These are phyloP conservation scores for Athalia rosae DNA, from an alignment of 2,888 invertebrate species.

Conservation along the genomic window DNA sequence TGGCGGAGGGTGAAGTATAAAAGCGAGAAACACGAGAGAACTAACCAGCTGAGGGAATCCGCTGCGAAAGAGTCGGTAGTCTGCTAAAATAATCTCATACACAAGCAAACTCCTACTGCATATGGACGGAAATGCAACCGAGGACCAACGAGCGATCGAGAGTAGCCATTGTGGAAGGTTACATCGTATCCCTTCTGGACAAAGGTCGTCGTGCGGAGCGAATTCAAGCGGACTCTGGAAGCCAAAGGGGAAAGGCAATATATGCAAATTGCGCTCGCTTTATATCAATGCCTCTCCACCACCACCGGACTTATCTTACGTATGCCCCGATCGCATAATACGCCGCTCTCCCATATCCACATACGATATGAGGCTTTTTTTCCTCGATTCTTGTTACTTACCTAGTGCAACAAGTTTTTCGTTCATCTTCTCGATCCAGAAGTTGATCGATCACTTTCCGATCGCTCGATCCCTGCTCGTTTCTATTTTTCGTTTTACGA, in stretches of 20 bases:
- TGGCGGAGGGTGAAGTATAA: slow-evolving; percentile 47
- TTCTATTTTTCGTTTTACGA: too few species aligned
- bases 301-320: slow-evolving; percentile 22
- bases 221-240: slow-evolving; percentile 67
- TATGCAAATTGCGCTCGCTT: slow-evolving; percentile 66
- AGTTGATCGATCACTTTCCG: too few species aligned
- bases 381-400: too few species aligned
- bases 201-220: slow-evolving; percentile 71
- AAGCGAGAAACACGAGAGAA: slow-evolving; percentile 51
- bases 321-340: slow-evolving; percentile 29
- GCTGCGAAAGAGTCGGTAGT: slow-evolving; percentile 50
- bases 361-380: too few species aligned
- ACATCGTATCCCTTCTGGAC: slow-evolving; percentile 58
- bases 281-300: slow-evolving; percentile 29
- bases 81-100: background rate
- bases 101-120: too few species aligned
- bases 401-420: too few species aligned
- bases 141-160: slow-evolving; percentile 50
- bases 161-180: slow-evolving; percentile 70
- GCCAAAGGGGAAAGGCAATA: slow-evolving; percentile 62
- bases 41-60: slow-evolving; percentile 51
- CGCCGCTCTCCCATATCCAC: slow-evolving; percentile 8
- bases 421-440: too few species aligned
- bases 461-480: too few species aligned
- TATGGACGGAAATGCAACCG: too few species aligned